Base-by-base conservation (phyloP, 1,140 invertebrate species). In the Drosophila lini region DNA sequence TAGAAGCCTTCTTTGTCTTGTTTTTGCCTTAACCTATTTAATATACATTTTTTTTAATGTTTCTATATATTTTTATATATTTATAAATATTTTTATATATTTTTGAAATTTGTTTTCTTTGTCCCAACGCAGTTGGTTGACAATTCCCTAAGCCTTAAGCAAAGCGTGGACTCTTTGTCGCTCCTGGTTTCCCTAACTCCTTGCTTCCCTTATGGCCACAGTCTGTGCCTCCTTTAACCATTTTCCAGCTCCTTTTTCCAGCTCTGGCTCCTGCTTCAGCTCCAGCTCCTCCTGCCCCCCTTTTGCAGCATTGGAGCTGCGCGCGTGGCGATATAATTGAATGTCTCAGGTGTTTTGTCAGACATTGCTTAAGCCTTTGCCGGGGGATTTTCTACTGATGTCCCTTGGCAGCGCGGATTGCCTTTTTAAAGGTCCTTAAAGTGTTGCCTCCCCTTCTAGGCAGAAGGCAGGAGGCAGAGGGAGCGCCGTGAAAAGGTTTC, bases 311-410 rank as follows among this genome's bases (percentile, higher is more conserved):
- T 34, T 71, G 68, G 68, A 41, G 53, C 60, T 38, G 52, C 60
- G 78, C 81, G 65, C 79, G 82, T 80, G 75, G 70, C 78, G 63
- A 67, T 88, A 90, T 91, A 91, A 91, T 91, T 91, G 90, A 91
- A 91, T 90, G 90, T 91, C 90, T 91, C 90, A 91, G 90, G 90
- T 91, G 90, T 91, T 88, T 91, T 89, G 90, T 91, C 81, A 91
- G 90, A 86, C 90, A 89, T 78, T 84, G 79, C 75, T 91, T 91
- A 91, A 91, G 90, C 90, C 90, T 91, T 91, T 91, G 71, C 78
- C 64, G 58, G 86, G 83, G 83, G 88, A 90, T 81, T 85, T 89
- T 71, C 74, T 47, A 53, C 36, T 41, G 52, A 41, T 60, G 40
- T 60, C 53, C 58, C 44, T 36, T 57, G 42, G 65, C 64, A 19